Conservation (phyloP, 1,140 invertebrate species). For the Coptotermes formosanus region DNA sequence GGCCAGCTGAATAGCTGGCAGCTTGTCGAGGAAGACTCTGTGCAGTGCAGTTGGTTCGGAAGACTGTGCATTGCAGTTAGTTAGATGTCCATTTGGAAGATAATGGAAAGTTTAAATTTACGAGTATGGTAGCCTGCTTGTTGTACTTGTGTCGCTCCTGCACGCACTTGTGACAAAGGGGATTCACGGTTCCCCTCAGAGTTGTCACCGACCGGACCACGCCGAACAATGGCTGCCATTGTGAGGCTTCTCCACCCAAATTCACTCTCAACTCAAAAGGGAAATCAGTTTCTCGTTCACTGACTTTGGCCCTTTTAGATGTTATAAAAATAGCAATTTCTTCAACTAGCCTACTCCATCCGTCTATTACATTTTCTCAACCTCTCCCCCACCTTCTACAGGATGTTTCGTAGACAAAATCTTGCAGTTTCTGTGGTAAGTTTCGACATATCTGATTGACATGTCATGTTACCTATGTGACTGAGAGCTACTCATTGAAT, state of each 20-base stretch:
- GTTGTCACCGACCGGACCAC: conserved; percentile 15
- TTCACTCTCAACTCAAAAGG: conserved; percentile 24
- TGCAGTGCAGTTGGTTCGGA: too few species aligned
- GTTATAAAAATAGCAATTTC: conserved; percentile 19
- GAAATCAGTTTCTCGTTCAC: conserved; percentile 23
- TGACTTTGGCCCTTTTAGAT: conserved; percentile 23
- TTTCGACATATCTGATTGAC: too few species aligned
- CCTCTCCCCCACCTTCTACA: neutral
- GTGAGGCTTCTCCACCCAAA: conserved; percentile 17
- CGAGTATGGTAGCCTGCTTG: neutral
- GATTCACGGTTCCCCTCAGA: neutral
- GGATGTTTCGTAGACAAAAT: neutral
- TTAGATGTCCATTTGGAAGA: too few species aligned
- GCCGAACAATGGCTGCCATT: conserved; percentile 22
- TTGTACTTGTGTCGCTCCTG: neutral
- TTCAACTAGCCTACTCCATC: conserved; percentile 14
- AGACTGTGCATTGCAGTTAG: too few species aligned
- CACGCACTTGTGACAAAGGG: neutral
- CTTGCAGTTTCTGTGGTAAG: neutral
- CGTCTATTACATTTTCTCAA: neutral
- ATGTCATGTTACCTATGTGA: too few species aligned
- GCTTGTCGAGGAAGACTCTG: too few species aligned
- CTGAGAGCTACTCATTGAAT: too few species aligned
- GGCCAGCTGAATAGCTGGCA: too few species aligned
- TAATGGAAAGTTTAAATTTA: neutral